Conservation (phyloP, 1,140 invertebrate genomes). For the Brachionus plicatilis region DNA sequence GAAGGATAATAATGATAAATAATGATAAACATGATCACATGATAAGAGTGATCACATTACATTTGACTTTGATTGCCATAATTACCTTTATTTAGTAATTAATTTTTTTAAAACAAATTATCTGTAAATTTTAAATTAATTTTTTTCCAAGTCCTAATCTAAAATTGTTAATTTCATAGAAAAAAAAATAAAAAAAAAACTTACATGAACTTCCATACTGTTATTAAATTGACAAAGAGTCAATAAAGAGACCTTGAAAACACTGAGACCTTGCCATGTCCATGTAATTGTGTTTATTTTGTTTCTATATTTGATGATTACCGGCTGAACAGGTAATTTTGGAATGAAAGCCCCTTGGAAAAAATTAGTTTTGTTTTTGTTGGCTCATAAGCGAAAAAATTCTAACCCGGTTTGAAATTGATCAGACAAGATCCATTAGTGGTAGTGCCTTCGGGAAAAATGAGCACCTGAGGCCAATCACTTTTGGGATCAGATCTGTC, state of each 20-base stretch:
- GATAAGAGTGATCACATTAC: too few relatives aligned
- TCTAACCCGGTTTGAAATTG: slow-evolving; percentile 81
- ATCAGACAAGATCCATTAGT: slow-evolving; percentile 86
- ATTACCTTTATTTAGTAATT: too few relatives aligned
- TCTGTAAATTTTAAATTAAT: too few relatives aligned
- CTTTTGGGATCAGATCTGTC: slow-evolving; percentile 72
- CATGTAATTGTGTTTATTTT: slow-evolving; percentile 84
- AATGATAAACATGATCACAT: too few relatives aligned
- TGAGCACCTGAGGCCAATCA: slow-evolving; percentile 87
- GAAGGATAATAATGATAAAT: too few relatives aligned
- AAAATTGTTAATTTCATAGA: too few relatives aligned
- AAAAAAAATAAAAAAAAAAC: not conserved
- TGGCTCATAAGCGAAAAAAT: slow-evolving; percentile 46
- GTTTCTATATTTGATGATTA: slow-evolving; percentile 83
- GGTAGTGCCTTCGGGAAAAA: slow-evolving; percentile 91
- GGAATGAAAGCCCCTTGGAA: slow-evolving; percentile 66
- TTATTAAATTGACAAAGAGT: slow-evolving; percentile 84
- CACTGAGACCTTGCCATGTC: slow-evolving; percentile 93
- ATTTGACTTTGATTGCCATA: too few relatives aligned
- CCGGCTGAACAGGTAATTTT: slow-evolving; percentile 86
- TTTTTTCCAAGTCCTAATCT: too few relatives aligned
- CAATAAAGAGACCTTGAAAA: slow-evolving; percentile 79
- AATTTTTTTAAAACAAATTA: too few relatives aligned
- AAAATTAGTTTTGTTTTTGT: slow-evolving; percentile 1
- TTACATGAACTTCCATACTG: slow-evolving; percentile 75